A percentile compares a stretch with the other conserved stretches of the same genome.
Conservation (phyloP, 2,797 vertebrate species). For the Hypotaenidia philippensis region DNA sequence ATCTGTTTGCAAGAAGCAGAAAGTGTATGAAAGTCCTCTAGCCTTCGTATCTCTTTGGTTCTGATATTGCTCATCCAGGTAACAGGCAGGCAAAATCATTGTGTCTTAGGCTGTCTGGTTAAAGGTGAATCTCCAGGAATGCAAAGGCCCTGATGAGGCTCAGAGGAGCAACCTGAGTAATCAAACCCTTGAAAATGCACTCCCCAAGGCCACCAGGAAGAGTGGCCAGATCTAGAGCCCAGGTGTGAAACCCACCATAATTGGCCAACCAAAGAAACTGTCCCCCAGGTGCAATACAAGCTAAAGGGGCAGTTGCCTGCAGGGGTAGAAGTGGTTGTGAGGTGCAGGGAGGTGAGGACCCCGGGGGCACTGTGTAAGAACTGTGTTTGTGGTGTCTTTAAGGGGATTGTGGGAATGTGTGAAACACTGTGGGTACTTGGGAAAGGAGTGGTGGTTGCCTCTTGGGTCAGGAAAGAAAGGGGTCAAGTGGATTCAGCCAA, state of each 20-base stretch:
- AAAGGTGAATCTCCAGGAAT: background rate
- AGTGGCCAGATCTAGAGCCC: accelerated
- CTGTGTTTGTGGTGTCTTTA: background rate
- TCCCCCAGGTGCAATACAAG: accelerated
- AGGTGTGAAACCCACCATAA: background rate
- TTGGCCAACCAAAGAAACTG: background rate
- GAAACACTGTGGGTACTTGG: background rate
- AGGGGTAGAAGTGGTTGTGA: background rate
- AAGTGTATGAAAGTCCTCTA: background rate
- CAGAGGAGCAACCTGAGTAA: background rate
- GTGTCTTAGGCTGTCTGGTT: background rate
- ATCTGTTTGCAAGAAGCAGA: background rate
- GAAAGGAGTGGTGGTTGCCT: background rate
- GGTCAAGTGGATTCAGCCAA: background rate
- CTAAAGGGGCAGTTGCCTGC: background rate
- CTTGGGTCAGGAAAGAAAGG: background rate
- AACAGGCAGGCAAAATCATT: background rate
- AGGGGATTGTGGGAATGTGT: too few relatives aligned
- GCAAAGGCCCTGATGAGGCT: background rate
- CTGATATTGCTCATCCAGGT: background rate
- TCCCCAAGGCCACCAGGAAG: too few relatives aligned
- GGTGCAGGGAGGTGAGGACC: background rate
- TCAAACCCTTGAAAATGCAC: background rate
- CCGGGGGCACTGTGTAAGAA: background rate
- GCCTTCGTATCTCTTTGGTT: background rate